Evolutionary conservation across 1,140 invertebrate species (phyloP), one percentile per base, ranked within the genome.

Genomic region (Drosophila busckii): DNA sequence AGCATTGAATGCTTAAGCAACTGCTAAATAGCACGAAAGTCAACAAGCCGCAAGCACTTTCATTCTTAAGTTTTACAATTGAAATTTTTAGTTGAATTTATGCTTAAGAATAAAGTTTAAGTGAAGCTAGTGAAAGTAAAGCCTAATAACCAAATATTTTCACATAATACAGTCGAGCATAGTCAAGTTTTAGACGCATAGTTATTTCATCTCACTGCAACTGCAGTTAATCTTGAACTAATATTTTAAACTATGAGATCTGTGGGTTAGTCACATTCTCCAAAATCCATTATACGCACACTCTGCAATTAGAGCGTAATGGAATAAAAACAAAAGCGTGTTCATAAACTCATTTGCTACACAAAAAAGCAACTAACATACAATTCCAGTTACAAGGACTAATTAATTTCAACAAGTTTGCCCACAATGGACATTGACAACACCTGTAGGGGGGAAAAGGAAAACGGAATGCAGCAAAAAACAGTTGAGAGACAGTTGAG

Each of bases 331-430:
- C n/a, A n/a, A n/a, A n/a, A n/a, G n/a, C n/a, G n/a, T n/a, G n/a
- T n/a, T n/a, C n/a, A n/a, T n/a, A n/a, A n/a, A n/a, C n/a, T n/a
- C 37, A 42, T 34, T 38, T 28, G 3, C 20, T 6, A 2, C 26
- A 25, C 2, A 19, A 31, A 25, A 8, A 2, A 17, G 15, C 20
- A 12, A 31, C 17, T 48, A 41, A 34, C 35, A 48, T 23, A 23
- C 32, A 46, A 46, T 46, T 34, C 20, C 0, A 26, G 29, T 23
- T 29, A 28, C 9, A 37, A 34, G 35, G 20, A 31, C 26, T 45
- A 60, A 60, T 60, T 60, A 60, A 45, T 60, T 60, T 45, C 32
- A 45, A 60, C 56, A 31, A 54, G 31, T 23, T 42, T 12, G 2
- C 34, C 19, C 28, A 12, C 12, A 23, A 29, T n/a, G n/a, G n/a